A percentile compares a stretch with the other conserved stretches of the same genome.
phyloP scores from a whole-genome alignment of 2,888 invertebrate species.

The Lathronympha strigana region DNA sequence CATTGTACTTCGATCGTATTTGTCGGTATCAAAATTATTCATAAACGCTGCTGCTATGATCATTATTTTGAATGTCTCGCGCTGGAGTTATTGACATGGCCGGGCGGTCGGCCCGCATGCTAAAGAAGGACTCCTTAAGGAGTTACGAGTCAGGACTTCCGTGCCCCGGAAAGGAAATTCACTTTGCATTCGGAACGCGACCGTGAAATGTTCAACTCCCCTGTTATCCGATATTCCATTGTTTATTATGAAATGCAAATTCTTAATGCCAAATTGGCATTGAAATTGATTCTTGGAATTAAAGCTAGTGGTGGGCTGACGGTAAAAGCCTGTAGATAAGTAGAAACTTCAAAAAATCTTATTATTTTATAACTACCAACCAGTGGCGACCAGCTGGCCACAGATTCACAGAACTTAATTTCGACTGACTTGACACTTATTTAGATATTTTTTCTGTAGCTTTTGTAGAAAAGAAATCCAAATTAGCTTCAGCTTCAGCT shows the following conservation, averaged over 20 bases:
- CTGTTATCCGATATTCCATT: slow-evolving; percentile 61
- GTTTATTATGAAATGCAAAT: slow-evolving; percentile 61
- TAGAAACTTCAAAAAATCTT: too few relatives aligned
- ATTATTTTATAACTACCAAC: too few relatives aligned
- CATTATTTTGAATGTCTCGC: slow-evolving; percentile 24
- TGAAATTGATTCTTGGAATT: background rate
- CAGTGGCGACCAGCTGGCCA: too few relatives aligned
- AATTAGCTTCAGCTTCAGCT: too few relatives aligned
- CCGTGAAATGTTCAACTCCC: slow-evolving; percentile 57
- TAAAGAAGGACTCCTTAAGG: slow-evolving; percentile 63
- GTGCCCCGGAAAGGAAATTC: slow-evolving; percentile 77
- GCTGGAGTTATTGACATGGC: slow-evolving; percentile 64
- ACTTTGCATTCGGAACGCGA: slow-evolving; percentile 71
- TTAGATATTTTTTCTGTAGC: too few relatives aligned
- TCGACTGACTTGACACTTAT: too few relatives aligned
- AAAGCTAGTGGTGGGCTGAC: background rate
- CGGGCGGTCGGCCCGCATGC: slow-evolving; percentile 61
- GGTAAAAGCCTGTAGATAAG: too few relatives aligned
- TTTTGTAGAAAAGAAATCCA: too few relatives aligned
- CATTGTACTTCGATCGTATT: too few relatives aligned
- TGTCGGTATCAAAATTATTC: too few relatives aligned
- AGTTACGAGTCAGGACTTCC: slow-evolving; percentile 65
- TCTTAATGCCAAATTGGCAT: background rate
- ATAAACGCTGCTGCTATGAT: slow-evolving; percentile 16
- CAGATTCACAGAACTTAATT: too few relatives aligned